These are phyloP conservation scores for Diadumene lineata DNA, from an alignment of 92 coral and sea anemone genomes.

Conservation along the genomic window DNA sequence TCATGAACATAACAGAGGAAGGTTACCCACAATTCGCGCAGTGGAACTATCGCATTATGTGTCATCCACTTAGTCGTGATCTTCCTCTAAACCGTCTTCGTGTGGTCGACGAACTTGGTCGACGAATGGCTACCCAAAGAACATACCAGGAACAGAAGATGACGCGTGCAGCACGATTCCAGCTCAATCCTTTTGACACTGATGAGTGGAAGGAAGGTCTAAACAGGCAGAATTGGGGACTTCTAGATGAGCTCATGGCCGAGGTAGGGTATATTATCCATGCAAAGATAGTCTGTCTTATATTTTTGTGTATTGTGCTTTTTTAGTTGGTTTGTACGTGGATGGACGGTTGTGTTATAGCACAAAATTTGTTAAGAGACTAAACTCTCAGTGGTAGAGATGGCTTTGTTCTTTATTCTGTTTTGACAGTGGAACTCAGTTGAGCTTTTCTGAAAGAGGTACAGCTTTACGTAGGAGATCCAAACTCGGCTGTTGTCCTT, in stretches of 20 bases:
- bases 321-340: no score
- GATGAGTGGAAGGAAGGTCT: conserved; percentile 44
- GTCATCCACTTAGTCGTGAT: conserved; percentile 63
- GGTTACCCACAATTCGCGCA: conserved; percentile 57
- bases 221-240: conserved; percentile 5
- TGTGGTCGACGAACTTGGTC: conserved; percentile 57
- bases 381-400: no score
- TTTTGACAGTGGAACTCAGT: no score
- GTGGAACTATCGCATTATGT: conserved; percentile 71
- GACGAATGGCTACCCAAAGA: conserved; percentile 23
- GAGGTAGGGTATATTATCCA: conserved; percentile 38
- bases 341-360: no score
- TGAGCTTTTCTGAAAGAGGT: no score
- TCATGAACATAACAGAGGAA: conserved; percentile 46
- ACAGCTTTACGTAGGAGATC: no score
- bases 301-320: no score
- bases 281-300: no score
- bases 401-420: no score
- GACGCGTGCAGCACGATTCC: conserved; percentile 64
- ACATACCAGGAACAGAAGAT: conserved; percentile 45
- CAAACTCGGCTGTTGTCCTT: no score
- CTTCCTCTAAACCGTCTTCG: conserved; percentile 64
- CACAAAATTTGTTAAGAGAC: no score
- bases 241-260: conserved; percentile 59
- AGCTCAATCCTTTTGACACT: conserved; percentile 57